phyloP scores from a whole-genome alignment of 2,113 vertebrate genomes.

The Strix uralensis region DNA sequence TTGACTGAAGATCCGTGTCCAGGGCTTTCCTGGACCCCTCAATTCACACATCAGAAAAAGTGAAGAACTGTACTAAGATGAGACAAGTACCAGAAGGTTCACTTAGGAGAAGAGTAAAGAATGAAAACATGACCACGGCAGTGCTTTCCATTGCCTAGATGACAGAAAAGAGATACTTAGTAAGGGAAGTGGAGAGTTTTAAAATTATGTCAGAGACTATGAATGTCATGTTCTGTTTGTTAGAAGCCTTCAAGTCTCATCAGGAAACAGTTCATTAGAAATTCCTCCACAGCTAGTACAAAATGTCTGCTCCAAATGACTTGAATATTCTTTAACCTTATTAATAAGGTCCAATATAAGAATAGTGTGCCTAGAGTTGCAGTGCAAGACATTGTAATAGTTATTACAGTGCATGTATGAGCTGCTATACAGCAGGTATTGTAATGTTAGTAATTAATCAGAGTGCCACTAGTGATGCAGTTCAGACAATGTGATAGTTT shows the following conservation, averaged over 20 bases:
- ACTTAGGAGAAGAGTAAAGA: not conserved
- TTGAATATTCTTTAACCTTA: not conserved
- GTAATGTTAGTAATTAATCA: not conserved
- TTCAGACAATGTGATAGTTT: not conserved
- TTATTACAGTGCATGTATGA: not conserved
- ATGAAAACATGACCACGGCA: not conserved
- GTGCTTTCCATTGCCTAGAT: not conserved
- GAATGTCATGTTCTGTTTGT: not conserved
- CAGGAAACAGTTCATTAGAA: conserved; percentile 21
- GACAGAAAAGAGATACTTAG: not conserved
- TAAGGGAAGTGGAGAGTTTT: not conserved
- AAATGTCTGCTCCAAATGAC: not conserved
- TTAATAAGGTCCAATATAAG: not conserved
- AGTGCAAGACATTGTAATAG: not conserved
- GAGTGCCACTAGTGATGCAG: not conserved
- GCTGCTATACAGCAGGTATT: not conserved
- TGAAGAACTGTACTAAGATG: not conserved
- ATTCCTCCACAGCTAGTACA: not conserved
- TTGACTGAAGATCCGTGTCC: not conserved
- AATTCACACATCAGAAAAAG: not conserved
- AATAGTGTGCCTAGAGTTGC: not conserved
- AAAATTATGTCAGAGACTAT: not conserved
- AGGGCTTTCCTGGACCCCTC: not conserved
- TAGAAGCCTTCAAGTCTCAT: not conserved
- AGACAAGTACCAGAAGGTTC: not conserved